Base-by-base conservation (phyloP, 2,797 vertebrate species). In the Pagetopsis macropterus region DNA sequence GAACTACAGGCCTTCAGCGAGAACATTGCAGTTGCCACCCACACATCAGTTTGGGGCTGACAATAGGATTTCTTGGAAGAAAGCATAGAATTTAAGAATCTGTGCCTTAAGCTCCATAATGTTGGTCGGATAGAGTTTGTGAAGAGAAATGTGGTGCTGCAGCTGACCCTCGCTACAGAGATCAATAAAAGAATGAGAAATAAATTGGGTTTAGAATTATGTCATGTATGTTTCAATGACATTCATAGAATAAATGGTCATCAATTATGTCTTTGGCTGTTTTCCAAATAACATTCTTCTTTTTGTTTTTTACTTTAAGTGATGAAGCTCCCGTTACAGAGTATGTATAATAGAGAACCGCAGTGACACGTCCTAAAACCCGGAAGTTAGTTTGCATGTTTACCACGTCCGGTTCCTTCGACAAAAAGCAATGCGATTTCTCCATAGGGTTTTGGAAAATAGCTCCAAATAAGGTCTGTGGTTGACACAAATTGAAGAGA, bases 11-110 rank as follows among this genome's bases (percentile, higher is more conserved):
- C 81, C 63, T 80, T 75, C 75, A 76, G 58, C 27, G 15, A 55
- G 44, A 46, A 65, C 63, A 75, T 11, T 69, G 59, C 58, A 65
- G 56, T 54, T 60, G 57, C 69, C 51, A 46, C 80, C 79, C 86
- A 86, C 80, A 60, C 45, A 65, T 74, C 79, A 81, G 63, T 76
- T 66, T 57, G 21, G 57, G 57, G 65, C 46, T 85, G 75, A 86
- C 73, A 79, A 65, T 58, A 63, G 55, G 48, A 59, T 75, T 61
- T 54, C 68, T 76, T 60, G 48, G 3, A 14, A 45, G 67, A 72
- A 67, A 51, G 51, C 15, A 58, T 23, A 65, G 23, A 51, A 46
- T 75, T 62, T 62, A 12, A 64, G 50, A 45, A 56, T 66, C 57
- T 54, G 41, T 59, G 6, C 67, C 65, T 65, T 50, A 16, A 60